phyloP scores from a whole-genome alignment of 2,797 vertebrate species.

The Atherinosoma microstoma region DNA sequence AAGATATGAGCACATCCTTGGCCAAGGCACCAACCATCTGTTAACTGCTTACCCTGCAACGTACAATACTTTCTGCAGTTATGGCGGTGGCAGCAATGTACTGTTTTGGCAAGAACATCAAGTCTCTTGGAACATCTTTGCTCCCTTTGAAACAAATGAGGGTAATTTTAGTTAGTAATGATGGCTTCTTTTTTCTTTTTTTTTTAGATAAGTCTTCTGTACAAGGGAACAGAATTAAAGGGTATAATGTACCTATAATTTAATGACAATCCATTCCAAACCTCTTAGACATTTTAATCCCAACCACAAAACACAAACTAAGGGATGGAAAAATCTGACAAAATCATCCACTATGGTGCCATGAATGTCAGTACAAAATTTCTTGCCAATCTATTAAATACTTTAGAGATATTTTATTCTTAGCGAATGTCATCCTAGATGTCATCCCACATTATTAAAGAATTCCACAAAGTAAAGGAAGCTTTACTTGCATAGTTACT shows the following conservation, averaged over 20 bases:
- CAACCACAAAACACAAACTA: not conserved
- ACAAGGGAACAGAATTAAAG: not conserved
- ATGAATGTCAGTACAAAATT: too few relatives aligned
- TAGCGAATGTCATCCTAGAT: not conserved
- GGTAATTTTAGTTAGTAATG: not conserved
- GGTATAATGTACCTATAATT: not conserved
- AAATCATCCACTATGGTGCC: not conserved
- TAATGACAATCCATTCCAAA: not conserved
- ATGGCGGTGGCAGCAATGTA: not conserved
- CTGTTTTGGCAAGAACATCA: not conserved
- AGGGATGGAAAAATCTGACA: not conserved
- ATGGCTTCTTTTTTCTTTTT: not conserved
- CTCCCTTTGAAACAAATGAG: not conserved
- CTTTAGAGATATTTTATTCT: not conserved
- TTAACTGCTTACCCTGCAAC: not conserved
- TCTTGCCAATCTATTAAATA: not conserved
- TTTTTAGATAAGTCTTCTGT: not conserved
- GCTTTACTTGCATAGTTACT: too few relatives aligned
- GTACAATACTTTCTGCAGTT: not conserved
- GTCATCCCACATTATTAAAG: too few relatives aligned
- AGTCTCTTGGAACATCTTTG: constrained; percentile 1
- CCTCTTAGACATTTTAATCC: not conserved
- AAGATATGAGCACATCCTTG: not conserved
- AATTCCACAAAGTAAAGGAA: too few relatives aligned
- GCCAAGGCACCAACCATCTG: not conserved